phyloP scores from a whole-genome alignment of 2,797 vertebrate species.

The Artibeus lituratus region DNA sequence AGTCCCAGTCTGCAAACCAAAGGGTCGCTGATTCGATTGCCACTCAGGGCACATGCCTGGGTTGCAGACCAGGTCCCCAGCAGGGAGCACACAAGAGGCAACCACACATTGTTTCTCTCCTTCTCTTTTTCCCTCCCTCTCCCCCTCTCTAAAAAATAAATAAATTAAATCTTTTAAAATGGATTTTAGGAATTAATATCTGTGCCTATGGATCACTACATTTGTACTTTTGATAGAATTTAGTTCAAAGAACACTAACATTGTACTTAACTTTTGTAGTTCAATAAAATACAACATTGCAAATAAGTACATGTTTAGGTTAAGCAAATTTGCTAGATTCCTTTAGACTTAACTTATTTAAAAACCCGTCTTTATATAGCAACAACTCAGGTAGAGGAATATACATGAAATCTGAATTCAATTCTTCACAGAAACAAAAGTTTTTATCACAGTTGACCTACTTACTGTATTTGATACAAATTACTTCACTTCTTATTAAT shows the following conservation, averaged over 20 bases:
- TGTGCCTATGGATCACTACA: background rate
- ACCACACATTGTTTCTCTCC: too few relatives aligned
- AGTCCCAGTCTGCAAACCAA: too few relatives aligned
- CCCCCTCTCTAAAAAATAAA: too few relatives aligned
- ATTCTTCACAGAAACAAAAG: background rate
- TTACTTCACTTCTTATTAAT: background rate
- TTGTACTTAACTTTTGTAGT: background rate
- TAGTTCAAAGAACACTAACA: background rate
- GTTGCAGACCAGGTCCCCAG: too few relatives aligned
- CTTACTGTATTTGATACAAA: constrained; percentile 65
- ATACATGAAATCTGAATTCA: background rate
- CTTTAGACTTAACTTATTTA: background rate
- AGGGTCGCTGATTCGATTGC: too few relatives aligned
- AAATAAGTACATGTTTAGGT: background rate
- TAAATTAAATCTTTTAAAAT: background rate
- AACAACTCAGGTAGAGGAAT: background rate
- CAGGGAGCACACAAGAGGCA: too few relatives aligned
- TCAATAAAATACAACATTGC: background rate
- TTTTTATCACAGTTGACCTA: constrained; percentile 68
- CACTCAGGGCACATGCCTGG: too few relatives aligned
- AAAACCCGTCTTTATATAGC: background rate
- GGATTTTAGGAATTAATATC: background rate
- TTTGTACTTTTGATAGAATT: background rate
- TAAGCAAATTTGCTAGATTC: background rate
- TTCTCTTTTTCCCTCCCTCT: too few relatives aligned